Conservation (phyloP, 2,797 vertebrate genomes). For the Hypotaenidia okinawae region DNA sequence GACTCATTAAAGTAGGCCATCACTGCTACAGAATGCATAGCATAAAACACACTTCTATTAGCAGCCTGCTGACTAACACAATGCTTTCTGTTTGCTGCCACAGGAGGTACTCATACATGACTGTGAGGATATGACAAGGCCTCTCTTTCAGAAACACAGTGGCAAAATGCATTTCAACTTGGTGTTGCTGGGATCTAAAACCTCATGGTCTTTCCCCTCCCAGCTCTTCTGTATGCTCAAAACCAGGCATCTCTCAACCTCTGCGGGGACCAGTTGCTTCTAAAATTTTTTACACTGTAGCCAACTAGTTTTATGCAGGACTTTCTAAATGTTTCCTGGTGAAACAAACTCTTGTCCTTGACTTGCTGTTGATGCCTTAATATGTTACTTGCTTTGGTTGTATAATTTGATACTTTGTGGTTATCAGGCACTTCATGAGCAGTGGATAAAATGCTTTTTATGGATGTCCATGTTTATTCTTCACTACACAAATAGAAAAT, state of each 20-base stretch:
- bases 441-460: neutral
- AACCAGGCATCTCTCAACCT: neutral
- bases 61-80: conserved; percentile 25
- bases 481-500: neutral
- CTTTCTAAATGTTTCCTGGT: neutral
- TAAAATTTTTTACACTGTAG: neutral
- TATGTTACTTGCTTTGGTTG: neutral
- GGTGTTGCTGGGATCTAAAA: neutral
- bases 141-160: conserved; percentile 37
- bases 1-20: conserved; percentile 20
- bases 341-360: neutral
- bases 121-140: conserved; percentile 3
- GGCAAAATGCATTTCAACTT: conserved; percentile 24
- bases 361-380: neutral
- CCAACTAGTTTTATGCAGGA: neutral
- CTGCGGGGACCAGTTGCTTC: neutral
- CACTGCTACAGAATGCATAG: neutral
- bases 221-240: neutral
- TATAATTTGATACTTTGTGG: neutral
- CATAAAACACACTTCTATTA: neutral
- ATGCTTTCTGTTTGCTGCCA: conserved; percentile 39
- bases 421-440: neutral
- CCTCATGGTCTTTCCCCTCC: neutral
- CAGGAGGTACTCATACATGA: neutral
- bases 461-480: neutral